A percentile compares a stretch with the other conserved stretches of the same genome.
Conservation (phyloP, 2,113 vertebrate species). For the Centropus unirufus region DNA sequence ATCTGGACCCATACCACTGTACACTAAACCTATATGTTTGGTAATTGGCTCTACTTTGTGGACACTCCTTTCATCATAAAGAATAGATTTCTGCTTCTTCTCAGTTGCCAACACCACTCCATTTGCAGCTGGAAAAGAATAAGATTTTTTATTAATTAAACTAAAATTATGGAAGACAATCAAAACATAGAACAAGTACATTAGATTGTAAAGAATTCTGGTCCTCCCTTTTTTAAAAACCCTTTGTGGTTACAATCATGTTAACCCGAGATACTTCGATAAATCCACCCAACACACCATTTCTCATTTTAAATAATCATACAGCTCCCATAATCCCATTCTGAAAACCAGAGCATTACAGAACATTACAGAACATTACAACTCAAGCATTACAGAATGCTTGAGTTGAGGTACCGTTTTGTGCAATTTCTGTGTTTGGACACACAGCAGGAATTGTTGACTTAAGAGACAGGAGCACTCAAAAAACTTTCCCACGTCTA, state of each 20-base stretch:
- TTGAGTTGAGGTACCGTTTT: neutral
- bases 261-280: neutral
- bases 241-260: rapidly evolving
- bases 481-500: neutral
- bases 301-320: neutral
- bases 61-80: slow-evolving; percentile 97
- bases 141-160: neutral
- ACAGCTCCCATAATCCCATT: neutral
- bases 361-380: too few species aligned
- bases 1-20: slow-evolving; percentile 98
- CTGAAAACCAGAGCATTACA: too few species aligned
- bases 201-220: neutral
- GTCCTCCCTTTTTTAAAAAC: neutral
- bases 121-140: slow-evolving; percentile 87
- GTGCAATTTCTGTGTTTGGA: neutral
- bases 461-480: neutral
- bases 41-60: slow-evolving; percentile 99
- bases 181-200: neutral
- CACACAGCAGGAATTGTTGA: neutral
- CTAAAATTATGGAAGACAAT: neutral
- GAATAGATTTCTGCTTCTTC: slow-evolving; percentile 98
- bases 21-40: slow-evolving; percentile 98
- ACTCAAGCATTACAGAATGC: neutral
- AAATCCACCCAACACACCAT: neutral
- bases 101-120: slow-evolving; percentile 97